Evolutionary conservation across 2,888 invertebrate species (phyloP).

Genomic region (Fragum fragum): DNA sequence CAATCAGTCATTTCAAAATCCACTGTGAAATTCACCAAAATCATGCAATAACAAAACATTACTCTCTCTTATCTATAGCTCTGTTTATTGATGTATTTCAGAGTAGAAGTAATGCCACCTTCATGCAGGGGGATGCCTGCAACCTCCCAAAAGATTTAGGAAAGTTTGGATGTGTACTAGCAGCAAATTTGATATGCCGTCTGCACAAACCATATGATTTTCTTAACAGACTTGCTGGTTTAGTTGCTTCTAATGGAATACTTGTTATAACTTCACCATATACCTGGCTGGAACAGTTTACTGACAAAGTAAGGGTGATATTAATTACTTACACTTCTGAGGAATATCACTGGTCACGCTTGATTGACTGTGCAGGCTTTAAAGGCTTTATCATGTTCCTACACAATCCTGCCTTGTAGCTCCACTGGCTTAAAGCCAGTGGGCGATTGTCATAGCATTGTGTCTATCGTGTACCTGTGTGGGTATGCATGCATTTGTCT

Average conservation of each 20-base stretch:
- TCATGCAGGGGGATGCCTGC: conserved; percentile 86
- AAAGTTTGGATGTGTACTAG: conserved; percentile 84
- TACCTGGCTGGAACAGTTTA: conserved; percentile 84
- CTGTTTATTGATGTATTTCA: conserved; percentile 48
- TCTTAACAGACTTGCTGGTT: conserved; percentile 75
- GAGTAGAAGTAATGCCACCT: conserved; percentile 75
- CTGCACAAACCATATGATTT: conserved; percentile 83
- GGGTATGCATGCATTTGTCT: no score
- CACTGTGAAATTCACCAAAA: no score
- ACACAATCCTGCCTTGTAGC: no score
- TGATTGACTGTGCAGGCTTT: conserved; percentile 34
- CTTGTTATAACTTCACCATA: conserved; percentile 86
- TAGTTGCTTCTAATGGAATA: conserved; percentile 83
- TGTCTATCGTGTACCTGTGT: no score
- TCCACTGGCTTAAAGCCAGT: no score
- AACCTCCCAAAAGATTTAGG: conserved; percentile 82
- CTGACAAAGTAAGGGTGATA: conserved; percentile 83
- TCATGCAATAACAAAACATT: no score
- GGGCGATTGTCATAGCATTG: no score
- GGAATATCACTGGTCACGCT: no score
- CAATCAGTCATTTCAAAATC: no score
- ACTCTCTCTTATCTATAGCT: no score
- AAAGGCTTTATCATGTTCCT: no score
- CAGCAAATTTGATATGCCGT: conserved; percentile 85
- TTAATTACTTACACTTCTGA: no score